Evolutionary conservation across 2,888 invertebrate genomes (phyloP), one percentile per base, ranked within the genome.

Genomic region (Agrochola lota): DNA sequence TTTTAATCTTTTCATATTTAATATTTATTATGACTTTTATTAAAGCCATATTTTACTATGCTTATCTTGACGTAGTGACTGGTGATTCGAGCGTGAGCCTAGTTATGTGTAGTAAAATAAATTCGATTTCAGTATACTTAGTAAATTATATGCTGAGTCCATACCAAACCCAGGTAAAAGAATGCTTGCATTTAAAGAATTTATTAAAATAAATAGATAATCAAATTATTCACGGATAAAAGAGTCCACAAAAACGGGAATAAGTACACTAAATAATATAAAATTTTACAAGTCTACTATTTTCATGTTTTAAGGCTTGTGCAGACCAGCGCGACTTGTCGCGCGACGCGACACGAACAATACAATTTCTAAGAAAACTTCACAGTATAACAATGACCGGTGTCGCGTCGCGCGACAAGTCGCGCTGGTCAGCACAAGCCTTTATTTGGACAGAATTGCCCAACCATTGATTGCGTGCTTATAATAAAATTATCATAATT

Each of bases 401-500:
- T n/a, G n/a, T n/a, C n/a, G n/a, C n/a, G n/a, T n/a, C n/a, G n/a
- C n/a, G n/a, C n/a, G n/a, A n/a, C n/a, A n/a, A n/a, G n/a, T n/a
- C n/a, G n/a, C n/a, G n/a, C n/a, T n/a, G n/a, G n/a, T n/a, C n/a
- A n/a, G n/a, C n/a, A n/a, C n/a, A n/a, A n/a, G n/a, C n/a, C n/a
- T n/a, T n/a, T 73, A 66, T 74, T 71, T 57, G 3, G 35, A 75
- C 55, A 49, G 66, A 59, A 77, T 74, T 77, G 68, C 71, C 69
- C 52, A 76, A 66, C 49, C 52, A 62, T 59, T 77, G 71, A 84
- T 87, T 85, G 78, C 78, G 75, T 85, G 77, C 66, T 80, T 82
- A 71, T 74, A 84, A 85, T 87, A 84, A 84, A 87, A 88, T 88
- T 89, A 86, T 62, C 89, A 88, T 88, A 89, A 86, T 80, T 88